Percentiles rank a stretch among this genome's conserved stretches.
These are phyloP conservation scores for Thermophis baileyi DNA, from an alignment of 2,113 vertebrate genomes.

Conservation along the genomic window DNA sequence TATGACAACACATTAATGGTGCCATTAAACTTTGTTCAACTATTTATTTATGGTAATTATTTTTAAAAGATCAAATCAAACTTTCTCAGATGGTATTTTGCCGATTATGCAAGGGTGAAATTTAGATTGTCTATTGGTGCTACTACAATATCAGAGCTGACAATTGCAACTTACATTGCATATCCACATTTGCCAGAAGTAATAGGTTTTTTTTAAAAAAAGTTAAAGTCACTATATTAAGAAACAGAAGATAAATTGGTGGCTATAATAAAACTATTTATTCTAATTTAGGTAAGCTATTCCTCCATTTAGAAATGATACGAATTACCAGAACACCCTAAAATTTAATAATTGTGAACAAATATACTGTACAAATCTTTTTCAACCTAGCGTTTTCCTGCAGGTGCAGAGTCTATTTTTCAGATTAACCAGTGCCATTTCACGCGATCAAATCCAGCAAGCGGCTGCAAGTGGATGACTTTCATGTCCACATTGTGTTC, in stretches of 20 bases:
- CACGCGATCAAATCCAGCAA: not conserved
- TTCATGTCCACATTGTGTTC: not conserved
- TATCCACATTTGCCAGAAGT: not conserved
- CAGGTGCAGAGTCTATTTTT: not conserved
- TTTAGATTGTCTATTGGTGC: not conserved
- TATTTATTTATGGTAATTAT: not conserved
- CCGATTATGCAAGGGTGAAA: not conserved
- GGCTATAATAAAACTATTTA: not conserved
- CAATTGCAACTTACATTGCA: not conserved
- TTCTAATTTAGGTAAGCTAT: not conserved
- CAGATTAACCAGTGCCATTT: not conserved
- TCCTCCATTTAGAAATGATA: not conserved
- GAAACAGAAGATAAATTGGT: not conserved
- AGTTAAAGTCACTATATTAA: not conserved
- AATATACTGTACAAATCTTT: not conserved
- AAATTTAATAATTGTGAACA: not conserved
- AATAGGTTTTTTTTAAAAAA: not conserved
- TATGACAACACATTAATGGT: slow-evolving; percentile 23
- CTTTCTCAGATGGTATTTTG: not conserved
- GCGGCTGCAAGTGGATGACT: not conserved
- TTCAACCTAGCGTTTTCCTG: not conserved
- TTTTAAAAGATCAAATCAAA: not conserved
- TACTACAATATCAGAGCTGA: not conserved
- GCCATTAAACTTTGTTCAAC: slow-evolving; percentile 7
- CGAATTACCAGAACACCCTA: not conserved